phyloP scores from a whole-genome alignment of 2,113 vertebrate species.

The Cnemophilus loriae region DNA sequence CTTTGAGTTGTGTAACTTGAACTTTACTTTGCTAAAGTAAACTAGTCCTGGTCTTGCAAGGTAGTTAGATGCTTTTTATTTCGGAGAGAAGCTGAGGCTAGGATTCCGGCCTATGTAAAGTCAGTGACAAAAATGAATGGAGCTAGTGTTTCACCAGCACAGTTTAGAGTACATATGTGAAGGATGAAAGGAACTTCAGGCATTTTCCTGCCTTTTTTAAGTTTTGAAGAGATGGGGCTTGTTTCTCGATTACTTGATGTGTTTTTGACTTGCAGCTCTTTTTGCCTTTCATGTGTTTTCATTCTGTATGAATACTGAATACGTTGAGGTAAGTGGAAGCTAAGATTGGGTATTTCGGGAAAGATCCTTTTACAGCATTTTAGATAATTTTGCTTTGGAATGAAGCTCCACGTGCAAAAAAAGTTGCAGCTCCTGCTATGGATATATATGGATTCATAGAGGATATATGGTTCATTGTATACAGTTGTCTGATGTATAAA shows the following conservation, averaged over 20 bases:
- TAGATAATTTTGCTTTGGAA: neutral
- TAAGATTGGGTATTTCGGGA: neutral
- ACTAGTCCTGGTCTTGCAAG: neutral
- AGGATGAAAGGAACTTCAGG: neutral
- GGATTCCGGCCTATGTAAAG: neutral
- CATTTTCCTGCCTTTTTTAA: neutral
- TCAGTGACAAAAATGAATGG: neutral
- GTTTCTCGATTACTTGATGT: neutral
- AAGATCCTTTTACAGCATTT: neutral
- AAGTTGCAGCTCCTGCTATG: neutral
- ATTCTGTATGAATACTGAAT: neutral
- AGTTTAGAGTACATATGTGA: neutral
- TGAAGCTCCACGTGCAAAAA: neutral
- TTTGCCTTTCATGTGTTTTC: neutral
- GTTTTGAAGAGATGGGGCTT: neutral
- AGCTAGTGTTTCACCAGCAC: neutral
- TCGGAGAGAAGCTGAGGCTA: neutral
- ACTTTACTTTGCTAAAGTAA: neutral
- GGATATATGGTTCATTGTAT: neutral
- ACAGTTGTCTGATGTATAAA: neutral
- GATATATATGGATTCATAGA: neutral
- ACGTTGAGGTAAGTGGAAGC: neutral
- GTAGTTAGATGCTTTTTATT: neutral
- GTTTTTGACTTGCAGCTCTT: neutral
- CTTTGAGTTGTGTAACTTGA: neutral